Percentiles rank a stretch among this genome's conserved stretches.
These are phyloP conservation scores for Ericerus pela DNA, from an alignment of 1,140 invertebrate genomes.

Conservation along the genomic window DNA sequence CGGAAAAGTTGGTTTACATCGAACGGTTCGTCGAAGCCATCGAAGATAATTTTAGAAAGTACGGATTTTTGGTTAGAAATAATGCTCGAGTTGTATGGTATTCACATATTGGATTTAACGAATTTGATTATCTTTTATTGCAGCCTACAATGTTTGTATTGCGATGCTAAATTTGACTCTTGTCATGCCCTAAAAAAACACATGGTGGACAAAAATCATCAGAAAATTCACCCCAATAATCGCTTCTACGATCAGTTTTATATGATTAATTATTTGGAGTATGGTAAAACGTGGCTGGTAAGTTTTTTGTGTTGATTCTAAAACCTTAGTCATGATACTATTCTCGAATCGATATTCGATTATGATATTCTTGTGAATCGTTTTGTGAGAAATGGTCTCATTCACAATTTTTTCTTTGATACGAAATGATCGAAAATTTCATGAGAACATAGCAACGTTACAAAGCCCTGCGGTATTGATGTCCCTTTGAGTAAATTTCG, in stretches of 20 bases:
- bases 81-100: neutral
- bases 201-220: conserved; percentile 2
- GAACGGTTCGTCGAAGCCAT: neutral
- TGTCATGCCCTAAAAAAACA: neutral
- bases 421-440: too few relatives aligned
- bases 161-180: neutral
- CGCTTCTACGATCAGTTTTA: conserved; percentile 7
- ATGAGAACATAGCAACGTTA: too few relatives aligned
- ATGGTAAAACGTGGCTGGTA: conserved; percentile 3
- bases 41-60: neutral
- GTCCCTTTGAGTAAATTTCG: too few relatives aligned
- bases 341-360: too few relatives aligned
- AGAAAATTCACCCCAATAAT: conserved; percentile 4
- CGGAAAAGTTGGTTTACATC: conserved; percentile 1
- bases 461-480: too few relatives aligned
- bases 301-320: too few relatives aligned
- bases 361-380: too few relatives aligned
- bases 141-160: neutral
- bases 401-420: too few relatives aligned
- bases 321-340: too few relatives aligned
- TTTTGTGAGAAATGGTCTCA: too few relatives aligned
- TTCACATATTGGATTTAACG: neutral
- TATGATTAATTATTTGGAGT: conserved; percentile 2
- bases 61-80: neutral
- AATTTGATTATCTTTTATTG: neutral